Evolutionary conservation across 2,113 vertebrate species (phyloP), one percentile per base, ranked within the genome.

Genomic region (Acrocephalus kingi): DNA sequence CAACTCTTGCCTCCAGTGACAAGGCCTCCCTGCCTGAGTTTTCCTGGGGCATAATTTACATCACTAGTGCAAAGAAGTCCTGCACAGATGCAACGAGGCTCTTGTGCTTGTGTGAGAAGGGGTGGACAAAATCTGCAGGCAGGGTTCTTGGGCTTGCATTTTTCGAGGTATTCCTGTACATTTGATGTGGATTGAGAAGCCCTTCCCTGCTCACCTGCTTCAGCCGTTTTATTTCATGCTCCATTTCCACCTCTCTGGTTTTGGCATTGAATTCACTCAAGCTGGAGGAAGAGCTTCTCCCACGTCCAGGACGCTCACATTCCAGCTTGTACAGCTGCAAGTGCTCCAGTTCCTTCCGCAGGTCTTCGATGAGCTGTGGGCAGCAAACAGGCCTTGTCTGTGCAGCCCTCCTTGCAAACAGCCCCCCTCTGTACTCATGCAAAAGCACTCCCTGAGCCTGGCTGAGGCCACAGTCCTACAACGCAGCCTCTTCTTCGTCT

Each of bases 321-420:
- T 99, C 99, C 97, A 99, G 98, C 90, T 99, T 99, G 95, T 98
- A 99, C 51, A 99, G 96, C 97, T 99, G 99, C 94, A 99, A 90
- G 94, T 99, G 98, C 91, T 99, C 99, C 95, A 99, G 97, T 52
- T 99, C 99, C 96, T 99, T 98, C 48, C 99, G 97, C 87, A 99
- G 89, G 95, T 99, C 99, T 80, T 99, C 99, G 7, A 99, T 99
- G 84, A 99, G 98, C 99, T 99, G 97, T 4, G 93, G 95, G 90
- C 48, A 78, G 37, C 61, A 97, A 84, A 63, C 13, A 85, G 72
- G 27, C 49, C 48, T 20, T 22, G 61, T 51, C 8, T 69, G 55
- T 78, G 63, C 55, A 89, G 69, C 58, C 62, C 49, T 51, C 68
- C 59, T 45, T 9, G 9, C 55, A 30, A 48, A 74, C 54, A 83